These are phyloP conservation scores for Colletes latitarsis DNA, from an alignment of 1,140 invertebrate genomes.

Conservation along the genomic window DNA sequence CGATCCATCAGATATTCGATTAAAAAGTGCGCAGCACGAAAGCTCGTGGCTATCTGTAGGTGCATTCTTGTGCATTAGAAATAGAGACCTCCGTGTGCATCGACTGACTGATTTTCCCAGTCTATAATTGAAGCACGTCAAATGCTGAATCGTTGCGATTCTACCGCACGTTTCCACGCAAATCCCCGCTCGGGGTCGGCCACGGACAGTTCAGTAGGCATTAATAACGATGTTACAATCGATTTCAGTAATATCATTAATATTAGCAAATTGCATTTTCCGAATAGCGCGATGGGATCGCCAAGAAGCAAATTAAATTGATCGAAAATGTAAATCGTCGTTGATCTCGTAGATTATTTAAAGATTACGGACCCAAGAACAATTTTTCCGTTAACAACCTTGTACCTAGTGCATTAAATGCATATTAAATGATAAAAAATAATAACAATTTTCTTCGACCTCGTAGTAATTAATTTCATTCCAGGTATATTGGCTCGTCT, in stretches of 20 bases:
- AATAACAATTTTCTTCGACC: too few relatives aligned
- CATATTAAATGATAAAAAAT: too few relatives aligned
- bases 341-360: too few relatives aligned
- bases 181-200: conserved; percentile 53
- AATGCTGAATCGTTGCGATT: conserved; percentile 63
- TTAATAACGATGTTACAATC: conserved; percentile 12
- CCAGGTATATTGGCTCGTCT: not conserved
- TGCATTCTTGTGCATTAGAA: not conserved
- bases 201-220: not conserved
- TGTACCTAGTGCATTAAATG: too few relatives aligned
- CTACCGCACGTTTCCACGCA: conserved; percentile 43
- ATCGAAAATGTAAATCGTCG: too few relatives aligned
- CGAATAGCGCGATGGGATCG: not conserved
- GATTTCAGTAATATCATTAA: not conserved
- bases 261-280: not conserved
- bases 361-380: too few relatives aligned
- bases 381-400: too few relatives aligned
- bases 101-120: not conserved
- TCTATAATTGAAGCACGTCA: conserved; percentile 64
- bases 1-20: not conserved
- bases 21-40: not conserved
- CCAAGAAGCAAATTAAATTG: not conserved
- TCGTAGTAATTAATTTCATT: not conserved
- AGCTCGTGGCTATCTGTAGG: too few relatives aligned
- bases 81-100: not conserved